phyloP scores from a whole-genome alignment of 2,113 vertebrate species.

The Procavia capensis region DNA sequence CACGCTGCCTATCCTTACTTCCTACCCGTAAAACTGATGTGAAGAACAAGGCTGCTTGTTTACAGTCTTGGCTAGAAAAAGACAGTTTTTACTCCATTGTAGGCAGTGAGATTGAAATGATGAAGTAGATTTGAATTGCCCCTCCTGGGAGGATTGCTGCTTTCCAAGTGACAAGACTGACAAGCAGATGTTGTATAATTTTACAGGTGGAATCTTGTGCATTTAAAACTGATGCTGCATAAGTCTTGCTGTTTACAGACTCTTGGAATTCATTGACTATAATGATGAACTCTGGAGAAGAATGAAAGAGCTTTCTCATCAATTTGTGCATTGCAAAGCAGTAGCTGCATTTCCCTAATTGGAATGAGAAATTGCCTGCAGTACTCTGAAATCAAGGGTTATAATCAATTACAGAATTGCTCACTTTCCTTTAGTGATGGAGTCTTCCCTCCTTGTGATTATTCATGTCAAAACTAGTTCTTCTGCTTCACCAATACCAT shows the following conservation, averaged over 20 bases:
- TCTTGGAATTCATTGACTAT: slow-evolving; percentile 56
- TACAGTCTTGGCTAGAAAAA: slow-evolving; percentile 39
- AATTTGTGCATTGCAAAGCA: slow-evolving; percentile 47
- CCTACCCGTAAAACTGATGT: not conserved
- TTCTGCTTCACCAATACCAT: not conserved
- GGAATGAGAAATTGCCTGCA: slow-evolving; percentile 46
- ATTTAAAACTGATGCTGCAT: slow-evolving; percentile 66
- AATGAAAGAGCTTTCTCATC: slow-evolving; percentile 49
- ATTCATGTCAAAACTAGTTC: slow-evolving; percentile 51
- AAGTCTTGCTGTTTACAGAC: slow-evolving; percentile 55
- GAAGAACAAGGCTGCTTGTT: slow-evolving; percentile 39
- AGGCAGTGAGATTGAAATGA: slow-evolving; percentile 51
- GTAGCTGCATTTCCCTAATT: slow-evolving; percentile 68
- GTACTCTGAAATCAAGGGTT: slow-evolving; percentile 72
- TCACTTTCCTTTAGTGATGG: slow-evolving; percentile 61
- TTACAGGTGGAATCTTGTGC: slow-evolving; percentile 58
- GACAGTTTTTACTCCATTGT: not conserved
- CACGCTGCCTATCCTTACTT: not conserved
- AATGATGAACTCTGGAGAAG: slow-evolving; percentile 62
- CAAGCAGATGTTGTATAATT: slow-evolving; percentile 74
- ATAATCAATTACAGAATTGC: slow-evolving; percentile 75
- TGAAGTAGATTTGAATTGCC: slow-evolving; percentile 54
- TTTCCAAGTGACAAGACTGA: slow-evolving; percentile 61
- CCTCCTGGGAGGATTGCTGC: slow-evolving; percentile 34
- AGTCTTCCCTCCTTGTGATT: slow-evolving; percentile 65